Percentiles rank a stretch among this genome's conserved stretches.
Evolutionary conservation across 2,113 vertebrate genomes (phyloP).

Genomic region (Equus przewalskii): DNA sequence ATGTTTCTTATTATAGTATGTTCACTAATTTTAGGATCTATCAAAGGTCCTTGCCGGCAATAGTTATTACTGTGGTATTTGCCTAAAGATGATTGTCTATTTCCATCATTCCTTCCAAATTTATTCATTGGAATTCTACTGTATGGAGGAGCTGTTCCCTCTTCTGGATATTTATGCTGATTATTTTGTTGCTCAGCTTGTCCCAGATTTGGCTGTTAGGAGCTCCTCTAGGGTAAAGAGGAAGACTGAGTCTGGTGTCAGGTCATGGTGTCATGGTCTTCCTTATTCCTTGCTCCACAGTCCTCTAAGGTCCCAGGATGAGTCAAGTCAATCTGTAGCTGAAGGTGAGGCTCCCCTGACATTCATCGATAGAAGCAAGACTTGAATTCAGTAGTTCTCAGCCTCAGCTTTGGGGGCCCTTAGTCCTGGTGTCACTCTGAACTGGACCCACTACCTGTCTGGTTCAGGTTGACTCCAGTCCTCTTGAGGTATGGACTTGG

Average conservation of each 20-base stretch:
- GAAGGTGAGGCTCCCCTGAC: neutral
- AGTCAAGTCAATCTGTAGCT: too few relatives aligned
- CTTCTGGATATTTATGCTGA: too few relatives aligned
- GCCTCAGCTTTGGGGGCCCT: neutral
- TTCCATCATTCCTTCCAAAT: too few relatives aligned
- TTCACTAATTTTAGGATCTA: too few relatives aligned
- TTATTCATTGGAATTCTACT: too few relatives aligned
- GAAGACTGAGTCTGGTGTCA: neutral
- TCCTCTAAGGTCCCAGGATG: neutral
- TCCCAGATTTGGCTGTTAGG: too few relatives aligned
- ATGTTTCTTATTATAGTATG: too few relatives aligned
- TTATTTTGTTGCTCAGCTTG: too few relatives aligned
- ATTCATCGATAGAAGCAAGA: neutral
- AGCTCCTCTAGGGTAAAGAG: neutral
- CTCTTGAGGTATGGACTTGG: neutral
- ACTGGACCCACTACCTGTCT: neutral
- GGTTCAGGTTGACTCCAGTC: neutral
- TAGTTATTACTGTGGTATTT: too few relatives aligned
- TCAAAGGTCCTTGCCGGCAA: too few relatives aligned
- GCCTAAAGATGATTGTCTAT: too few relatives aligned
- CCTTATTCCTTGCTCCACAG: neutral
- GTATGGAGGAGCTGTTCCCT: too few relatives aligned
- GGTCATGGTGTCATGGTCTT: neutral
- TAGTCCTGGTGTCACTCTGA: neutral
- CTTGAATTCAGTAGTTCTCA: neutral